These are phyloP conservation scores for Semnornis frantzii DNA, from an alignment of 2,113 vertebrate species.

Conservation along the genomic window DNA sequence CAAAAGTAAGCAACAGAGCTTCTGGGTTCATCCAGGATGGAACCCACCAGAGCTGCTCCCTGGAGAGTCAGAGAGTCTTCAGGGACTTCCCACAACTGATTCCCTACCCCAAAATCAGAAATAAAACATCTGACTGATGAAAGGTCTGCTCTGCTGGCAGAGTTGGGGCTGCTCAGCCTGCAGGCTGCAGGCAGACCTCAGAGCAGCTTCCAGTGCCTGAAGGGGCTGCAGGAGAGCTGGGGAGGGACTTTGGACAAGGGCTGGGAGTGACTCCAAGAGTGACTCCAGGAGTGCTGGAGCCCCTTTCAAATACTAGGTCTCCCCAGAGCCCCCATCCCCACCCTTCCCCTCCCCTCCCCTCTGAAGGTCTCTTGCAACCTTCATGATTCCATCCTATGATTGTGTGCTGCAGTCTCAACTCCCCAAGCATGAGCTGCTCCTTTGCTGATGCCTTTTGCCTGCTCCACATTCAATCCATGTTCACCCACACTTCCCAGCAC, in stretches of 20 bases:
- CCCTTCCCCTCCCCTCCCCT: too few relatives aligned
- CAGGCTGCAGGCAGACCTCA: too few relatives aligned
- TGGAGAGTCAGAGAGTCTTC: background rate
- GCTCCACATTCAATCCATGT: background rate
- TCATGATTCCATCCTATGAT: too few relatives aligned
- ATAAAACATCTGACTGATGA: background rate
- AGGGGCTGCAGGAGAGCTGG: too few relatives aligned
- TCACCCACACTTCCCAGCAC: background rate
- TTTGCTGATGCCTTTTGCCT: background rate
- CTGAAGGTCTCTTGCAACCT: too few relatives aligned
- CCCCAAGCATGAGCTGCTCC: background rate
- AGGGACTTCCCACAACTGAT: background rate
- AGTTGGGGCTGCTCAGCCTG: too few relatives aligned
- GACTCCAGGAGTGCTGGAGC: too few relatives aligned
- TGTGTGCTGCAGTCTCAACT: background rate
- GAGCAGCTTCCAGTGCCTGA: too few relatives aligned
- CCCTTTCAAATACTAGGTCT: too few relatives aligned
- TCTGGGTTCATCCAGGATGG: background rate
- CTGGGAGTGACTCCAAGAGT: too few relatives aligned
- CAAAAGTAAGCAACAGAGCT: background rate
- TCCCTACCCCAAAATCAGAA: background rate
- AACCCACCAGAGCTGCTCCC: background rate
- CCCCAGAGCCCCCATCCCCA: too few relatives aligned
- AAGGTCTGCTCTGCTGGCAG: background rate
- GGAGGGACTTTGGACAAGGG: too few relatives aligned